Conservation (phyloP, 2,113 vertebrate species). For the Hepsetus odoe region DNA sequence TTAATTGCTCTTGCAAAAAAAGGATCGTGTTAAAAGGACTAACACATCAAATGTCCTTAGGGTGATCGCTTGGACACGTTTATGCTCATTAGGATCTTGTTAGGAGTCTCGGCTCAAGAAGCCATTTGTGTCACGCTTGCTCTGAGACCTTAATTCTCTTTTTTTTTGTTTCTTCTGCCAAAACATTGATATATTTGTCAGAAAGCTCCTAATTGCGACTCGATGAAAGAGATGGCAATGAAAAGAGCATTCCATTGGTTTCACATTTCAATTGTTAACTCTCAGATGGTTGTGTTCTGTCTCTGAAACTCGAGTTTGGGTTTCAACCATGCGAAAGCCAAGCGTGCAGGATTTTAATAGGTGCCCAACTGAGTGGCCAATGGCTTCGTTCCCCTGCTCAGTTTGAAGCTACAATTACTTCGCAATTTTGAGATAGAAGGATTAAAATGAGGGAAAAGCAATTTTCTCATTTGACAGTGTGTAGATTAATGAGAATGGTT, state of each 20-base stretch:
- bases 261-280: too few relatives aligned
- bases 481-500: too few relatives aligned
- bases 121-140: constrained; percentile 64
- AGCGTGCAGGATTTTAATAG: neutral
- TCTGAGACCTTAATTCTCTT: constrained; percentile 60
- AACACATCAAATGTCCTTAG: constrained; percentile 31
- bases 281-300: neutral
- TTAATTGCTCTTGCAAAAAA: constrained; percentile 55
- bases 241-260: neutral
- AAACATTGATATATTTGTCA: neutral
- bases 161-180: constrained; percentile 5
- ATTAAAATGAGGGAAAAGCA: too few relatives aligned
- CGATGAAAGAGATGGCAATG: neutral
- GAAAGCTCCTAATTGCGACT: neutral
- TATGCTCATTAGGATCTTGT: constrained; percentile 62
- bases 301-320: neutral
- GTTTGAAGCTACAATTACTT: neutral
- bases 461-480: neutral
- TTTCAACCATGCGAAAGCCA: neutral
- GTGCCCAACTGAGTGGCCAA: neutral
- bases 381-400: neutral
- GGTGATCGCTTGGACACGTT: constrained; percentile 49
- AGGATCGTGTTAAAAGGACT: constrained; percentile 52
- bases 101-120: constrained; percentile 55
- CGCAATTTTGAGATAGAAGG: neutral